Conservation (phyloP, 2,113 vertebrate genomes). For the Cnemophilus loriae region DNA sequence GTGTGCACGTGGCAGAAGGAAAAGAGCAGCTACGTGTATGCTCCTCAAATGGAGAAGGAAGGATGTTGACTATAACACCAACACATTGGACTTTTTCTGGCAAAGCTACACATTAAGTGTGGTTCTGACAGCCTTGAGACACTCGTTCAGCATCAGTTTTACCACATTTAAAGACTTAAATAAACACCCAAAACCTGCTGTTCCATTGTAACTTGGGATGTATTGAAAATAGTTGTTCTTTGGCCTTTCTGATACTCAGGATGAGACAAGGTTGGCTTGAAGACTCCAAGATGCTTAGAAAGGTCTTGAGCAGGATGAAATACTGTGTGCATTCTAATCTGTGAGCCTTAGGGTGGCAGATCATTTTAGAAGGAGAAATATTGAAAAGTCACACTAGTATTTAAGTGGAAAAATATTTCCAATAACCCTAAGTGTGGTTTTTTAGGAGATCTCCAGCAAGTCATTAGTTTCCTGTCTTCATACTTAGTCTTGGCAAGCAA, state of each 20-base stretch:
- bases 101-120: background rate
- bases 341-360: background rate
- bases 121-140: background rate
- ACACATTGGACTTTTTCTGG: background rate
- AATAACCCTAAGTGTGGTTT: background rate
- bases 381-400: background rate
- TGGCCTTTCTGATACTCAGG: background rate
- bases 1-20: background rate
- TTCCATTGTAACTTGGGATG: background rate
- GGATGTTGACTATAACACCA: background rate
- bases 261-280: background rate
- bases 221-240: background rate
- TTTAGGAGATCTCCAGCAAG: background rate
- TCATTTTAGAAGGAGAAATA: background rate
- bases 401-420: background rate
- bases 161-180: background rate
- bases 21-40: background rate
- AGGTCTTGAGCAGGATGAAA: background rate
- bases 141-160: background rate
- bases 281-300: background rate
- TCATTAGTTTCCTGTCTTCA: conserved; percentile 9
- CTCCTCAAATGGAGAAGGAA: background rate
- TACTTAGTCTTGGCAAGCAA: background rate
- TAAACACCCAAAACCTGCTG: background rate
- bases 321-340: background rate